Evolutionary conservation across 2,113 vertebrate genomes (phyloP).

Genomic region (Geococcyx californianus): DNA sequence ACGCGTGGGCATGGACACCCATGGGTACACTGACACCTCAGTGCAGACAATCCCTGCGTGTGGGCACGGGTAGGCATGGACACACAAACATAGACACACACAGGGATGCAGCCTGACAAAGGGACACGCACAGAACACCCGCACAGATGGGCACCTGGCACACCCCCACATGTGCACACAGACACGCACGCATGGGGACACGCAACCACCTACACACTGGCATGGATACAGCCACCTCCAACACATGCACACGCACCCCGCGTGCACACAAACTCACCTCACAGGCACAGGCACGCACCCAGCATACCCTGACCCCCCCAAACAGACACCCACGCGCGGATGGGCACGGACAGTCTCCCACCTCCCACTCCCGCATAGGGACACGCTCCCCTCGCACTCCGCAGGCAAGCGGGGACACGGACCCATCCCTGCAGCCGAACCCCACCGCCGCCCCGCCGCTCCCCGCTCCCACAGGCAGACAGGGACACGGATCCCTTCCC

Average conservation of each 20-base stretch:
- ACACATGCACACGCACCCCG: not conserved
- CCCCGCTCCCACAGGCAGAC: too few species aligned
- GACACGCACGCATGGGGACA: not conserved
- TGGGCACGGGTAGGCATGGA: not conserved
- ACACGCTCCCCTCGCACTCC: too few species aligned
- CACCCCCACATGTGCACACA: not conserved
- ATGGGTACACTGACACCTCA: rapidly evolving
- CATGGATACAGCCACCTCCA: not conserved
- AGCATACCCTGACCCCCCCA: not conserved
- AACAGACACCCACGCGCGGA: not conserved
- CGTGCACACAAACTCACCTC: not conserved
- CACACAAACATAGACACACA: not conserved
- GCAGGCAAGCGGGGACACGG: not conserved
- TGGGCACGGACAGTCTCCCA: not conserved
- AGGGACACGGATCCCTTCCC: not conserved
- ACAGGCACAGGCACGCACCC: not conserved
- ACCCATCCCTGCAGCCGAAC: too few species aligned
- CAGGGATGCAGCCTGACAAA: not conserved
- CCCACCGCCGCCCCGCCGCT: too few species aligned
- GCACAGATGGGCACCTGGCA: not conserved
- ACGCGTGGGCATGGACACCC: rapidly evolving
- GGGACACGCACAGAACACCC: not conserved
- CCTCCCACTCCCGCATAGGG: not conserved
- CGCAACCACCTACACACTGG: not conserved
- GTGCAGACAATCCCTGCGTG: too few species aligned